These are phyloP conservation scores for Omphaloscelis lunosa DNA, from an alignment of 2,888 invertebrate species.

Conservation along the genomic window DNA sequence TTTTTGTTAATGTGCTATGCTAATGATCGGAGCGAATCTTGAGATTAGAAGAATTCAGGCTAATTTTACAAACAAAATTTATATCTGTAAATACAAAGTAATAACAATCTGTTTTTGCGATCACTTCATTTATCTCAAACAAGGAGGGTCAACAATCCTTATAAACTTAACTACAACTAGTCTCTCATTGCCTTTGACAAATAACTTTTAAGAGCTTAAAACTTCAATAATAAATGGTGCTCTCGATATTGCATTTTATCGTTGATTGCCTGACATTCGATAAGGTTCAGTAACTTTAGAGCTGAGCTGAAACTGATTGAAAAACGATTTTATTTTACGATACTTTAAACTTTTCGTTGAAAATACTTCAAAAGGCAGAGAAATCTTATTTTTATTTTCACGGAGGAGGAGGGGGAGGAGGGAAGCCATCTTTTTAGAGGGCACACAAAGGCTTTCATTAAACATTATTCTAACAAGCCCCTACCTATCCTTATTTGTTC, in stretches of 20 bases:
- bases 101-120: neutral
- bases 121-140: neutral
- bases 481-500: slow-evolving; percentile 18
- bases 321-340: slow-evolving; percentile 16
- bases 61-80: neutral
- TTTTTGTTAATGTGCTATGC: neutral
- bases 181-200: neutral
- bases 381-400: neutral
- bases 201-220: slow-evolving; percentile 12
- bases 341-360: neutral
- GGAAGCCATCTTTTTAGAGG: slow-evolving; percentile 3
- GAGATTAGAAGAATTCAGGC: neutral
- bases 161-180: neutral
- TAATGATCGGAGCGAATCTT: neutral
- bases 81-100: neutral
- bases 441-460: neutral
- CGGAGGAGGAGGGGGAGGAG: too few species aligned
- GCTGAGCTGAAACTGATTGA: slow-evolving; percentile 5
- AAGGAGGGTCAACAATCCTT: neutral
- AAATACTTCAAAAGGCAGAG: neutral
- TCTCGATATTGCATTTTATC: slow-evolving; percentile 11
- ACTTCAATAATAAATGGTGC: slow-evolving; percentile 17
- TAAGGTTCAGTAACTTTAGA: slow-evolving; percentile 5
- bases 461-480: neutral
- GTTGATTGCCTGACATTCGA: slow-evolving; percentile 8